A percentile compares a stretch with the other conserved stretches of the same genome.
These are phyloP conservation scores for Steatocranus sp. DNA, from an alignment of 2,797 vertebrate species.

Conservation along the genomic window DNA sequence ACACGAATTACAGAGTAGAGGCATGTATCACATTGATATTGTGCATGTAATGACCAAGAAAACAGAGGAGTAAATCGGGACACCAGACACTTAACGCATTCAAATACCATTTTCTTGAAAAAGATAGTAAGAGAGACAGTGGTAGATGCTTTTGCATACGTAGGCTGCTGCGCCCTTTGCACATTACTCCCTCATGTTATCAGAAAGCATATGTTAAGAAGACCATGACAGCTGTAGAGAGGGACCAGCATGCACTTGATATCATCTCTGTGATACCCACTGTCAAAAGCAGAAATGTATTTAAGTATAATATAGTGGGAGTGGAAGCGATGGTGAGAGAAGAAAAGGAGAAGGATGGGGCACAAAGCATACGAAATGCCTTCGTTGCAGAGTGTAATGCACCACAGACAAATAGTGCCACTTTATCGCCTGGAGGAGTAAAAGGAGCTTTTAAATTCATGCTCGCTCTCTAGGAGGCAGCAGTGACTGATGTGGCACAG, in stretches of 20 bases:
- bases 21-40: constrained; percentile 16
- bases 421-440: constrained; percentile 56
- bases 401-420: constrained; percentile 62
- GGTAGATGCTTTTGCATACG: background rate
- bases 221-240: constrained; percentile 21
- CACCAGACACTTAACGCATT: background rate
- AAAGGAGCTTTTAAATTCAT: constrained; percentile 68
- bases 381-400: constrained; percentile 58
- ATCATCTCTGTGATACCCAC: constrained; percentile 30
- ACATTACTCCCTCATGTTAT: constrained; percentile 17
- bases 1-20: constrained; percentile 16
- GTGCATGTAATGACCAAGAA: constrained; percentile 22
- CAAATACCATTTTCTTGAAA: background rate
- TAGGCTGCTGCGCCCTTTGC: background rate
- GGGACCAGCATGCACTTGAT: constrained; percentile 3
- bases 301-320: constrained; percentile 52
- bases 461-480: constrained; percentile 56
- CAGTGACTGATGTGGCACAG: constrained; percentile 49
- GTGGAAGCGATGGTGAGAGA: constrained; percentile 15
- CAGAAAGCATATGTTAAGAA: constrained; percentile 13
- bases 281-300: constrained; percentile 47
- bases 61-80: constrained; percentile 1
- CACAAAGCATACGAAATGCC: constrained; percentile 51
- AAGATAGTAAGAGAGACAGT: background rate
- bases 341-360: constrained; percentile 19